Conservation (phyloP, 2,888 invertebrate genomes). For the Acanthacorydalis orientalis region DNA sequence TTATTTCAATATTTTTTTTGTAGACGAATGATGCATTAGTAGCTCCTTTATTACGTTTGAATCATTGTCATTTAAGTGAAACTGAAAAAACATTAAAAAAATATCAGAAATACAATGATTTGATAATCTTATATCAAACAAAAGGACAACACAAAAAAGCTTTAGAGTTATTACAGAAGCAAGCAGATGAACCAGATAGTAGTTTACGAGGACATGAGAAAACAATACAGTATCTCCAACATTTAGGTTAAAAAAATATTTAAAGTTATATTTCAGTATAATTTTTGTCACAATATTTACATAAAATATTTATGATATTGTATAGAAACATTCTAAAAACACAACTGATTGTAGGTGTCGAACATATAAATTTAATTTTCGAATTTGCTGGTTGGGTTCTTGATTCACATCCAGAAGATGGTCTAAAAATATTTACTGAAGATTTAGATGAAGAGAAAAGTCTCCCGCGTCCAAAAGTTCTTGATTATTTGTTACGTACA, state of each 20-base stretch:
- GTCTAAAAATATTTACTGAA: conserved; percentile 76
- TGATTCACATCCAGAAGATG: conserved; percentile 71
- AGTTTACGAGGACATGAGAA: conserved; percentile 62
- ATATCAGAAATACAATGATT: conserved; percentile 77
- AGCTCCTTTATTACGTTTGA: conserved; percentile 74
- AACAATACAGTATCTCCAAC: conserved; percentile 82
- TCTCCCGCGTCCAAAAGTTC: conserved; percentile 71
- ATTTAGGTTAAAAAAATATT: conserved; percentile 43
- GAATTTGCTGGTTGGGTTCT: conserved; percentile 91
- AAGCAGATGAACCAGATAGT: conserved; percentile 57
- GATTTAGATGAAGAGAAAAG: conserved; percentile 76
- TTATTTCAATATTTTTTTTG: conserved; percentile 18
- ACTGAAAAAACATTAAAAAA: conserved; percentile 77
- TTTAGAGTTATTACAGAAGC: conserved; percentile 67
- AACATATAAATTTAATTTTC: conserved; percentile 74
- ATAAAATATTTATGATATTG: neutral
- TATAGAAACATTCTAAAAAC: too few relatives aligned
- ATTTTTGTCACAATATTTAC: neutral
- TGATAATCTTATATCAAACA: conserved; percentile 89
- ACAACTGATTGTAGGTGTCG: conserved; percentile 32
- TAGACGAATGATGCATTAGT: conserved; percentile 92
- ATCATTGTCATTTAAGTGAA: conserved; percentile 87
- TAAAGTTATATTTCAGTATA: neutral
- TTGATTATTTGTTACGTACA: conserved; percentile 73
- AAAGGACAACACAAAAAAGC: conserved; percentile 88